Evolutionary conservation across 1,140 invertebrate species (phyloP).

Genomic region (Cydia pomonella): DNA sequence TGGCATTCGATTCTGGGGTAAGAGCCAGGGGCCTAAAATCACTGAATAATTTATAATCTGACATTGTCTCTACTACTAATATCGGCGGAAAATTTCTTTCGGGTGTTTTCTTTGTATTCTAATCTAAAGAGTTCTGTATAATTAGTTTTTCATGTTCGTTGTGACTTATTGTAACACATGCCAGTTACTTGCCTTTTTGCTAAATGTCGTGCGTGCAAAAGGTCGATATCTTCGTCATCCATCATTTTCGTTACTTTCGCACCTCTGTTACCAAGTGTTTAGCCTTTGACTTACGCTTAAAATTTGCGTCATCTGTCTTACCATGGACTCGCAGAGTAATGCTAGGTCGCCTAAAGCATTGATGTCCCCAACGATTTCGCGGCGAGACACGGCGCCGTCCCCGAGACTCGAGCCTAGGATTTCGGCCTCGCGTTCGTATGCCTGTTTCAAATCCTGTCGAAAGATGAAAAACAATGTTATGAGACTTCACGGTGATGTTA

Average conservation of each 20-base stretch:
- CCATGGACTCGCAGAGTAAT: constrained; percentile 95
- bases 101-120: too few species aligned
- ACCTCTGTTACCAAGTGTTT: not conserved
- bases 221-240: constrained; percentile 88
- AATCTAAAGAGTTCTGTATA: too few species aligned
- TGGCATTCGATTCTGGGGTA: too few species aligned
- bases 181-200: too few species aligned
- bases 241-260: not conserved
- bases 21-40: too few species aligned
- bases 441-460: constrained; percentile 69
- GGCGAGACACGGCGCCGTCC: constrained; percentile 90
- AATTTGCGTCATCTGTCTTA: constrained; percentile 62
- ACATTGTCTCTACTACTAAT: too few species aligned
- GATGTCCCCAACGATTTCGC: constrained; percentile 91
- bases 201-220: too few species aligned
- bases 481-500: constrained; percentile 34
- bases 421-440: constrained; percentile 90
- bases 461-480: constrained; percentile 11
- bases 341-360: constrained; percentile 90
- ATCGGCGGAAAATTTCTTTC: too few species aligned
- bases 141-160: too few species aligned
- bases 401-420: constrained; percentile 94
- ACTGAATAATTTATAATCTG: too few species aligned
- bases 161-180: too few species aligned
- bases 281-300: not conserved